Evolutionary conservation across 1,140 invertebrate species (phyloP).

Genomic region (Chlorops oryzae): DNA sequence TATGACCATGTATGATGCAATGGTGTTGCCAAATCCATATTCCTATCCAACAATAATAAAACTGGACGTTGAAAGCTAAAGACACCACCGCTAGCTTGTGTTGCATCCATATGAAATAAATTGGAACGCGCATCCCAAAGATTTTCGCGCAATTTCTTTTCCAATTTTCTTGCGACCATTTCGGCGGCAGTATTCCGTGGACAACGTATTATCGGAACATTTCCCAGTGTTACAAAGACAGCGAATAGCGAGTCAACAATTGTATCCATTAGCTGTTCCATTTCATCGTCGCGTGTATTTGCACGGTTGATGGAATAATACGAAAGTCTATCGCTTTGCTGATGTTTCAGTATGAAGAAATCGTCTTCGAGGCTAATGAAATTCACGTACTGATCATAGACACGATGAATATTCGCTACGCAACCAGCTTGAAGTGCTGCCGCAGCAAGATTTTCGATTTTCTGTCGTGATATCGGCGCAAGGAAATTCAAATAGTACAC

Average conservation of each 20-base stretch:
- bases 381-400: slow-evolving; percentile 97
- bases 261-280: slow-evolving; percentile 88
- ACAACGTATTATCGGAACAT: slow-evolving; percentile 92
- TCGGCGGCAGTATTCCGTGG: slow-evolving; percentile 95
- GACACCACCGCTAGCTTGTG: slow-evolving; percentile 65
- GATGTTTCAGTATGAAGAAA: slow-evolving; percentile 89
- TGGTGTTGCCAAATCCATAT: slow-evolving; percentile 94
- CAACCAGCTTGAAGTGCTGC: slow-evolving; percentile 83
- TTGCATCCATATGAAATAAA: slow-evolving; percentile 81
- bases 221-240: slow-evolving; percentile 91
- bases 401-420: slow-evolving; percentile 87
- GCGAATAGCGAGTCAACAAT: slow-evolving; percentile 97
- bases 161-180: slow-evolving; percentile 94
- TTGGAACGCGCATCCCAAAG: slow-evolving; percentile 94
- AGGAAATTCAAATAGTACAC: slow-evolving; percentile 97
- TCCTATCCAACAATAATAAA: slow-evolving; percentile 88
- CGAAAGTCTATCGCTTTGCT: slow-evolving; percentile 82
- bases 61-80: slow-evolving; percentile 89
- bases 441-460: slow-evolving; percentile 91
- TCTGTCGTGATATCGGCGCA: slow-evolving; percentile 88
- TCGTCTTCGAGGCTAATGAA: slow-evolving; percentile 98
- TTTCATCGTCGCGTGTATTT: slow-evolving; percentile 92
- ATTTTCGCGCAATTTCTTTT: slow-evolving; percentile 96
- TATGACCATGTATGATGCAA: slow-evolving; percentile 99
- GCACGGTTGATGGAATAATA: slow-evolving; percentile 94